Percentiles rank a stretch among this genome's conserved stretches.
These are phyloP conservation scores for Mythimna pallens DNA, from an alignment of 2,888 invertebrate species.

Conservation along the genomic window DNA sequence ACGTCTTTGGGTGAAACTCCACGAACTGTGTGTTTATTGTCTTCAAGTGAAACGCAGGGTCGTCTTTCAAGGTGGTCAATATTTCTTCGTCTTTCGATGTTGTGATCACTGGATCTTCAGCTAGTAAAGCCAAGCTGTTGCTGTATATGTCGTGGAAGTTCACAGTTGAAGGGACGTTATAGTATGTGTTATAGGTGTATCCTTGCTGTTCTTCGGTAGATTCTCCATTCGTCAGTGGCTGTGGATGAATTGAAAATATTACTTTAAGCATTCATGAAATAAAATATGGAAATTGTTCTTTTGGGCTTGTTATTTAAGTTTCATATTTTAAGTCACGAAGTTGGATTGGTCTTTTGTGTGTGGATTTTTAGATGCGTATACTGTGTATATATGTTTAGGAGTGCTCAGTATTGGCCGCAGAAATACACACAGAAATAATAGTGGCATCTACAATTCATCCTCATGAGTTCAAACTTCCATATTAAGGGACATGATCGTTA, in stretches of 20 bases:
- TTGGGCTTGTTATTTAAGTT: background rate
- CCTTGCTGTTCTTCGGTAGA: conserved; percentile 69
- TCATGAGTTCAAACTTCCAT: background rate
- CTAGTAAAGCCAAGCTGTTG: conserved; percentile 62
- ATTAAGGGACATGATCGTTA: background rate
- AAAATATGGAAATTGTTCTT: background rate
- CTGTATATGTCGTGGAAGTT: conserved; percentile 78
- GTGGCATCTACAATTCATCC: background rate
- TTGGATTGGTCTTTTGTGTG: background rate
- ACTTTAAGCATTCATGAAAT: background rate
- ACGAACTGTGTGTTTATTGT: conserved; percentile 65
- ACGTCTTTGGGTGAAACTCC: conserved; percentile 67
- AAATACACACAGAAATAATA: background rate
- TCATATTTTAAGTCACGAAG: too few species aligned
- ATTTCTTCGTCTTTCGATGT: conserved; percentile 63
- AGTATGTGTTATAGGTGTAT: conserved; percentile 61
- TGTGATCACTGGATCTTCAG: conserved; percentile 60
- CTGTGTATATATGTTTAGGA: background rate
- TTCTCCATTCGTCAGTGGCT: conserved; percentile 68
- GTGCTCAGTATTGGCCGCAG: background rate
- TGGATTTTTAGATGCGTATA: background rate
- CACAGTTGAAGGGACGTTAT: conserved; percentile 67
- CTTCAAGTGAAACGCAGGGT: conserved; percentile 64
- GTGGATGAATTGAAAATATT: conserved; percentile 48
- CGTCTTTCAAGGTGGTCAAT: conserved; percentile 53